Base-by-base conservation (phyloP, 2,888 invertebrate species). In the Plagiodera versicolora region DNA sequence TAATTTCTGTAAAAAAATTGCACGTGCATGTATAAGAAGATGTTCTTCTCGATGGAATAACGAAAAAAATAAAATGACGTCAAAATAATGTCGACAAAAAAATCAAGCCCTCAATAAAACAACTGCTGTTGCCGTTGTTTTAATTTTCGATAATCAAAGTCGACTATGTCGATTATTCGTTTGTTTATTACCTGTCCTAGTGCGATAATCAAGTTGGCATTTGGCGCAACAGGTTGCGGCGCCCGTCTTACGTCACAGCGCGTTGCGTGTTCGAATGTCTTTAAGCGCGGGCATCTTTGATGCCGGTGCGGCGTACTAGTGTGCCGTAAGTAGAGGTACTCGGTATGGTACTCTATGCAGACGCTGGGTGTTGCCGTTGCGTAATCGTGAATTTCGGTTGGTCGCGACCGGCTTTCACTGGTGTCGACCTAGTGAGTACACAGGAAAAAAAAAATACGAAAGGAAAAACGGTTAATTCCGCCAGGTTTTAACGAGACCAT, bases 341-440 rank as follows among this genome's bases (percentile, higher is more conserved):
- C 24, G 24, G 6, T 24, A 24, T 24, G 32, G 32, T 32, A 32
- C 32, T 11, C 10, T 11, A 28, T 6, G 11, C 32, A 39, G 39
- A 14, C 14, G 14, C 39, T 39, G 14, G 39, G n/a, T 14, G n/a
- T n/a, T 9, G 51, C 10, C 19, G 35, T 69, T 69, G 64, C 65
- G 57, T 67, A 69, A 69, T 56, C 50, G 52, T 61, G 64, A 65
- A 68, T 66, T 67, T 69, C 64, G 68, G 67, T 66, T 67, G 64
- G 65, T 53, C 63, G 60, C 64, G 66, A 64, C 67, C 65, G 66
- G 67, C 70, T 70, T 70, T 70, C 70, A 70, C 70, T 70, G 24
- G 6, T 24, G 24, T 63, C 67, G 66, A 70, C 70, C 66, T 63
- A 67, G 60, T 68, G 66, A 58, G 60, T 60, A n/a, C n/a, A n/a